A percentile compares a stretch with the other conserved stretches of the same genome.
Conservation (phyloP, 2,888 invertebrate genomes). For the Listrodromus nycthemerus region DNA sequence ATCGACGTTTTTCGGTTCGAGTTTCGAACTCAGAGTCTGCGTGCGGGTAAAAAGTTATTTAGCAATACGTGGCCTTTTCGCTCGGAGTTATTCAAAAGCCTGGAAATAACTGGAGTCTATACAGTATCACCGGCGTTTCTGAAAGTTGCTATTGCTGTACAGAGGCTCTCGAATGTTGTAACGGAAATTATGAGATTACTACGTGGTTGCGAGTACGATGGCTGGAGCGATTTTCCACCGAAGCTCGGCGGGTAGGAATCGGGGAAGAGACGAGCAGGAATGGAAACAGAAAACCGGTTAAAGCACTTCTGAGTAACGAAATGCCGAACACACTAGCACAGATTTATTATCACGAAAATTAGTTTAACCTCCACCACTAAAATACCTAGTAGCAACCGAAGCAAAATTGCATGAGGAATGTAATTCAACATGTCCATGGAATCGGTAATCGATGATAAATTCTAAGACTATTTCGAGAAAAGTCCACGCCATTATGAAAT, state of each 20-base stretch:
- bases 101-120: conserved; percentile 51
- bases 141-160: conserved; percentile 26
- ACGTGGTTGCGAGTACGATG: conserved; percentile 62
- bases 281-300: conserved; percentile 47
- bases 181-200: conserved; percentile 73
- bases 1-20: background rate
- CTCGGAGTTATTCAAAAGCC: conserved; percentile 29
- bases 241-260: conserved; percentile 9
- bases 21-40: background rate
- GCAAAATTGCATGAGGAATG: conserved; percentile 18
- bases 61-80: background rate
- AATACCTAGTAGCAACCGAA: conserved; percentile 10
- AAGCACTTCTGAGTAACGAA: conserved; percentile 31
- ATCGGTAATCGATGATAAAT: conserved; percentile 57
- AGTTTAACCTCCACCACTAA: conserved; percentile 48
- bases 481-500: conserved; percentile 3
- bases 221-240: conserved; percentile 64
- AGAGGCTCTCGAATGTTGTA: conserved; percentile 59
- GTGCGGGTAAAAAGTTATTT: conserved; percentile 13
- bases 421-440: conserved; percentile 32
- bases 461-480: conserved; percentile 14
- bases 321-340: conserved; percentile 53
- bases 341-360: conserved; percentile 67
- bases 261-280: conserved; percentile 35
- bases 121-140: conserved; percentile 42